Evolutionary conservation across 2,797 vertebrate genomes (phyloP).

Genomic region (Aselliscus stoliczkanus): DNA sequence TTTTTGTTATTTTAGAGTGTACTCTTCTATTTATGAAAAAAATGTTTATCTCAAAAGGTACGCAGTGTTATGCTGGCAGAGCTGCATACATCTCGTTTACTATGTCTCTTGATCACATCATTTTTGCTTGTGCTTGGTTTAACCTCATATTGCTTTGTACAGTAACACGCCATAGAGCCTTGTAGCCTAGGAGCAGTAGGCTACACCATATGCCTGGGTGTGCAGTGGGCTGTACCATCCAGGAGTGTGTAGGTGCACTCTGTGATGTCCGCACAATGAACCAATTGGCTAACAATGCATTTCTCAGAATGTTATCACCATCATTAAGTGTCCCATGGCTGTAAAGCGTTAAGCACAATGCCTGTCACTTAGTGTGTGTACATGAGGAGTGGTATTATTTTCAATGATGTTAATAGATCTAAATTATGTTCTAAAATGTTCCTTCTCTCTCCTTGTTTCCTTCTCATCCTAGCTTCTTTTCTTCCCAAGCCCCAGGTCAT

Average conservation of each 20-base stretch:
- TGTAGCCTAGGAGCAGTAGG: too few species aligned
- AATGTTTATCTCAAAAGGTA: background rate
- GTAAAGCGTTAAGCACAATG: background rate
- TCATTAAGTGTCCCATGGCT: background rate
- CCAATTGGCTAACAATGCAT: background rate
- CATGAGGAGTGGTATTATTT: background rate
- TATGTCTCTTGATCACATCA: fast-evolving
- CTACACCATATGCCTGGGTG: too few species aligned
- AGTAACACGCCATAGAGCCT: too few species aligned
- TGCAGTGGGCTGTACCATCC: too few species aligned
- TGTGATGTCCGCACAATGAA: background rate
- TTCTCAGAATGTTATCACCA: background rate
- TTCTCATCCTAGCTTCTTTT: background rate
- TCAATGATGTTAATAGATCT: background rate
- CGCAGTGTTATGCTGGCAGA: background rate
- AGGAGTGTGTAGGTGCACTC: background rate
- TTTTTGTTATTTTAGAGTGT: background rate
- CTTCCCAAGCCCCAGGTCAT: background rate
- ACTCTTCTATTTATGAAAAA: background rate
- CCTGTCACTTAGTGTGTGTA: background rate
- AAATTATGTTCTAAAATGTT: background rate
- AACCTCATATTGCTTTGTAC: too few species aligned
- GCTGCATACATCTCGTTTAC: background rate
- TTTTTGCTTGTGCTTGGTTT: background rate
- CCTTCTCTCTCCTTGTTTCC: background rate